A percentile compares a stretch with the other conserved stretches of the same genome.
phyloP scores from a whole-genome alignment of 2,113 vertebrate species.

The Prietella phreatophila region DNA sequence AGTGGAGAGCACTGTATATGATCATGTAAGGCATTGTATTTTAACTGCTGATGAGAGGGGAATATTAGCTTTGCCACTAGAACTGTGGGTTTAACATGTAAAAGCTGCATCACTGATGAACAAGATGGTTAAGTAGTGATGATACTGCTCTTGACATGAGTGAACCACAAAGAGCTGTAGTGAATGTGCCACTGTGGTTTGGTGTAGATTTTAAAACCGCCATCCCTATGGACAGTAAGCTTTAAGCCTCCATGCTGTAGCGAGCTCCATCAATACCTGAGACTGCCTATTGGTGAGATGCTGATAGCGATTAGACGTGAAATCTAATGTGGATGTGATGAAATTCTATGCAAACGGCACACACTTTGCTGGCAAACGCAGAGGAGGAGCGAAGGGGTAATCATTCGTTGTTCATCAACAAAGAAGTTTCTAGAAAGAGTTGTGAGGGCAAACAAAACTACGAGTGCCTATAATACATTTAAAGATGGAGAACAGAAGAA shows the following conservation, averaged over 20 bases:
- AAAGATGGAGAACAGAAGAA: slow-evolving; percentile 10
- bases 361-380: slow-evolving; percentile 45
- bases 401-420: not conserved
- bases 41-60: not conserved
- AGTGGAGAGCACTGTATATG: not conserved
- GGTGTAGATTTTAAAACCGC: slow-evolving; percentile 22
- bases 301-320: slow-evolving; percentile 52
- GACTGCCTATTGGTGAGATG: slow-evolving; percentile 64
- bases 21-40: not conserved
- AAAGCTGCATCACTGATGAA: slow-evolving; percentile 13
- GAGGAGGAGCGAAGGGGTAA: slow-evolving; percentile 20
- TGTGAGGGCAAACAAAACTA: not conserved
- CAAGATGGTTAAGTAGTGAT: slow-evolving; percentile 47
- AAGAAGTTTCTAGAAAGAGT: not conserved
- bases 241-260: slow-evolving; percentile 60
- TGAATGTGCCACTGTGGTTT: slow-evolving; percentile 42
- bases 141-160: slow-evolving; percentile 58
- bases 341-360: slow-evolving; percentile 68
- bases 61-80: not conserved
- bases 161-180: slow-evolving; percentile 61
- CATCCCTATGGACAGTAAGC: slow-evolving; percentile 35
- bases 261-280: slow-evolving; percentile 63
- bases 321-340: slow-evolving; percentile 58
- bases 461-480: not conserved
- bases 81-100: not conserved